Evolutionary conservation across 1,140 invertebrate species (phyloP).

Genomic region (Bombus affinis): DNA sequence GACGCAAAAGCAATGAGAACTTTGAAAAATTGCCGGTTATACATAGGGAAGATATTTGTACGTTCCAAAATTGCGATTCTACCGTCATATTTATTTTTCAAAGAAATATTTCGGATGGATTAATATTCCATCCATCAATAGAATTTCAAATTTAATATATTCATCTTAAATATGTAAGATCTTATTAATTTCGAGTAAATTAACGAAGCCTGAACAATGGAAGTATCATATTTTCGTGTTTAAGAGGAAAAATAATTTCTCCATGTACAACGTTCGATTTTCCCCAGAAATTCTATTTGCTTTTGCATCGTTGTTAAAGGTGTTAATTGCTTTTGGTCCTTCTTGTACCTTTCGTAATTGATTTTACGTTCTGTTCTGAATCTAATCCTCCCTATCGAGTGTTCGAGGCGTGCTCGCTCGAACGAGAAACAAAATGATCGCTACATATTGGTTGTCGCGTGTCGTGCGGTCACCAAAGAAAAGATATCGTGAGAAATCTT

Average conservation of each 20-base stretch:
- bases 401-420: constrained; percentile 3
- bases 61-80: background rate
- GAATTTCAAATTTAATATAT: background rate
- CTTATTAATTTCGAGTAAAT: background rate
- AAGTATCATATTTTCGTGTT: background rate
- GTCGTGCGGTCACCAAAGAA: background rate
- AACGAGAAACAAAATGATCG: constrained; percentile 7
- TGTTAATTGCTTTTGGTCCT: constrained; percentile 56
- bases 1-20: constrained; percentile 26
- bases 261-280: background rate
- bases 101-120: background rate
- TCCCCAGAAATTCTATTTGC: background rate
- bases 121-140: background rate
- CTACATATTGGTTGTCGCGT: background rate
- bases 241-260: background rate
- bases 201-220: no score
- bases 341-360: constrained; percentile 52
- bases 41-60: background rate
- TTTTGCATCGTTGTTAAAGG: constrained; percentile 26
- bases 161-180: background rate
- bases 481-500: background rate
- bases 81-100: background rate
- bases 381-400: constrained; percentile 11
- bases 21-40: background rate
- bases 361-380: constrained; percentile 30